Base-by-base conservation (phyloP, 2,888 invertebrate species). In the Cenopis cana region DNA sequence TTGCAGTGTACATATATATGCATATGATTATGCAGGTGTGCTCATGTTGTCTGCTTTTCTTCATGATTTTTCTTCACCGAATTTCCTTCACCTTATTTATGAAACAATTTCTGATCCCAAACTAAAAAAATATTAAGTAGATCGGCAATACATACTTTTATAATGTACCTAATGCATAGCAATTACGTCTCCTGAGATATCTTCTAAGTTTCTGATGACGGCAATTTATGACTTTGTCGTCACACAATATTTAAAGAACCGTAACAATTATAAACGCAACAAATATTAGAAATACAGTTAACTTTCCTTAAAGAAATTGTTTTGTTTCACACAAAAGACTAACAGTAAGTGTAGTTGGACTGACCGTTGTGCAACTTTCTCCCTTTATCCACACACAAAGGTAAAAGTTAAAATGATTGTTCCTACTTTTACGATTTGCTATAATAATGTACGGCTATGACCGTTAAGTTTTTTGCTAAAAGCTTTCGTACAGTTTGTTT, bases 311-410 rank as follows among this genome's bases (percentile, higher is more conserved):
- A 70, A 76, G 74, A 76, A 80, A 85, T 77, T 79, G 81, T 85
- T 83, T 81, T 81, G 84, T 82, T 84, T 81, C 78, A 77, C 83
- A 86, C 82, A 83, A 83, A 80, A 78, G 84, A 82, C 80, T 76
- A 83, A 87, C 86, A 85, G 87, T 87, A 60, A 24, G 24, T 60
- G 87, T 88, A 82, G 84, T 91, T 90, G 90, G 91, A 91, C 89
- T 88, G 86, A 84, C 85, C 86, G 84, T 85, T 92, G 91, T 82
- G 86, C 90, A 92, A 92, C 93, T 93, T 91, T 92, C 93, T 91
- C 88, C 88, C 85, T 92, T 90, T 90, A 89, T 91, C 85, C 85
- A 76, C 73, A 79, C 82, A 90, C 88, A 91, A 91, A 89, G 86
- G 85, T 87, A 86, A 84, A 86, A 85, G 82, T 87, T 87, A 81